Percentiles rank a stretch among this genome's conserved stretches.
Conservation (phyloP, 2,797 vertebrate genomes). For the Poeciliopsis gracilis region DNA sequence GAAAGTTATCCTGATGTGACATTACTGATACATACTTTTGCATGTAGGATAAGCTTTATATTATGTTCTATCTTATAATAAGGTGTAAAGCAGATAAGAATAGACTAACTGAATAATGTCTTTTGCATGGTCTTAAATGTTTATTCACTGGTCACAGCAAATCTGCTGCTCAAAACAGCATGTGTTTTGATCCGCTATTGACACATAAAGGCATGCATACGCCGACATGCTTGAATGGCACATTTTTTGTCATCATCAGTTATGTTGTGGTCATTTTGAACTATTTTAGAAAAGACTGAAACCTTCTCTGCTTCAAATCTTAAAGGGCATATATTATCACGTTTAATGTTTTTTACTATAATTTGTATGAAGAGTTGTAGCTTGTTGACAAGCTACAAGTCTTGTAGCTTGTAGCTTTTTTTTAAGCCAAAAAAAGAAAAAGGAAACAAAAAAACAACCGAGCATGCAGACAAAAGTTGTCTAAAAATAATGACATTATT, state of each 20-base stretch:
- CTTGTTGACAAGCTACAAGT: background rate
- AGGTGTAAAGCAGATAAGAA: background rate
- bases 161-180: constrained; percentile 55
- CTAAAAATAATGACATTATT: background rate
- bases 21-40: background rate
- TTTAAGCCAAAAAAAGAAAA: background rate
- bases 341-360: background rate
- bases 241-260: constrained; percentile 54
- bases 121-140: constrained; percentile 61
- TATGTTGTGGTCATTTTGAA: constrained; percentile 43
- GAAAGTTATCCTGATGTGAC: constrained; percentile 9
- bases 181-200: constrained; percentile 55
- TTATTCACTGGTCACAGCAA: constrained; percentile 35
- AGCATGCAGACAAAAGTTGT: background rate
- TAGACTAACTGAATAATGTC: constrained; percentile 20
- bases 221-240: constrained; percentile 63
- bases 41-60: constrained; percentile 13
- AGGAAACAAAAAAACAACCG: background rate
- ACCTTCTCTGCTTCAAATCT: constrained; percentile 2
- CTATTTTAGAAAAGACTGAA: constrained; percentile 10
- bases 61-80: background rate
- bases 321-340: background rate
- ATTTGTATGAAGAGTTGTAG: background rate
- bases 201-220: constrained; percentile 49
- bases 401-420: too few relatives aligned